These are phyloP conservation scores for Cantharis flavilabris DNA, from an alignment of 2,888 invertebrate species.

Conservation along the genomic window DNA sequence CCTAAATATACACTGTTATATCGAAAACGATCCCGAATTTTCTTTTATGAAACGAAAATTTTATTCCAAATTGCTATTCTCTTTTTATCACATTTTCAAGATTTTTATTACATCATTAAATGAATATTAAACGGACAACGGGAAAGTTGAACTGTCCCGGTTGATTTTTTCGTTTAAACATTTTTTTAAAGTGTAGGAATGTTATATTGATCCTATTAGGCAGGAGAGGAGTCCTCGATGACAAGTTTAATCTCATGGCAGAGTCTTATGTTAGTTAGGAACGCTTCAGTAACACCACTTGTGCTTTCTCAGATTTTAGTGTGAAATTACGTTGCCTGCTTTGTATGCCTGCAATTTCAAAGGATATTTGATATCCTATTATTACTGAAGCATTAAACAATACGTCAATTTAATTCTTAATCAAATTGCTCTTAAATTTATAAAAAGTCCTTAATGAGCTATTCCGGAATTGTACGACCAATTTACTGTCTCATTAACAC, in stretches of 20 bases:
- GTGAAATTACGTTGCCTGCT: conserved; percentile 8
- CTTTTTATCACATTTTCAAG: conserved; percentile 8
- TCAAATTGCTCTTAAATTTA: not conserved
- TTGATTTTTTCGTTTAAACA: not conserved
- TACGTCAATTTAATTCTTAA: not conserved
- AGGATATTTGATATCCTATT: conserved; percentile 6
- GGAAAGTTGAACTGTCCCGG: not conserved
- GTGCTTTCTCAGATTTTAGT: conserved; percentile 29
- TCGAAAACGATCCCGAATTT: conserved; percentile 19
- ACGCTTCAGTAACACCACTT: conserved; percentile 20
- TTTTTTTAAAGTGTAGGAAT: conserved; percentile 30
- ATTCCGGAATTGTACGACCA: not conserved
- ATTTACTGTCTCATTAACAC: not conserved
- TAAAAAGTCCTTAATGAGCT: not conserved
- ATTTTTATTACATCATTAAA: conserved; percentile 8
- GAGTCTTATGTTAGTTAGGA: conserved; percentile 26
- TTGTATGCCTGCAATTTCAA: conserved; percentile 17
- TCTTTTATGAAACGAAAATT: conserved; percentile 19
- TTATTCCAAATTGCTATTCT: conserved; percentile 12
- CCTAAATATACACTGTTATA: conserved; percentile 45
- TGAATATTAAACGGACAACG: not conserved
- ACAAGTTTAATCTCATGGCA: conserved; percentile 35
- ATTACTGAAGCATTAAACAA: not conserved
- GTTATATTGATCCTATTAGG: conserved; percentile 37
- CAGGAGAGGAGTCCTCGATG: conserved; percentile 32